phyloP scores from a whole-genome alignment of 2,797 vertebrate genomes.

The Siniperca obscura region DNA sequence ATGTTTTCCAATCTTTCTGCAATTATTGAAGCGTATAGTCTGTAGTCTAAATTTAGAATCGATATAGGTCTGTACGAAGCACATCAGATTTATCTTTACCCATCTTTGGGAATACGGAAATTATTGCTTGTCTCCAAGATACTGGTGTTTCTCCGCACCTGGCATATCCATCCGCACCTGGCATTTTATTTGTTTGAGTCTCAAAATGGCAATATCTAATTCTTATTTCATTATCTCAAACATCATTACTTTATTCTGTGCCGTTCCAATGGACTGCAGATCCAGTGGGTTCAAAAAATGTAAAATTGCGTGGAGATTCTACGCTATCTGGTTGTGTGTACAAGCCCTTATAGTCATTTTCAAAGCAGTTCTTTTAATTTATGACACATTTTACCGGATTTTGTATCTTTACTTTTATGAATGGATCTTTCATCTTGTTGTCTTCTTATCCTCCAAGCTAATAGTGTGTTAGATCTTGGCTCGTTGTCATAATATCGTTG shows the following conservation, averaged over 20 bases:
- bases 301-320: not conserved
- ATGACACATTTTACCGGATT: not conserved
- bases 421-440: not conserved
- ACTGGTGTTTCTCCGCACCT: not conserved
- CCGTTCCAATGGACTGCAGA: not conserved
- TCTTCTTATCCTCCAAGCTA: not conserved
- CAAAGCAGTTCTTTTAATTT: not conserved
- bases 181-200: not conserved
- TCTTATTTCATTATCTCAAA: not conserved
- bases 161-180: not conserved
- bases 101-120: not conserved
- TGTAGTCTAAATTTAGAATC: not conserved
- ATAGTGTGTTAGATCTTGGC: not conserved
- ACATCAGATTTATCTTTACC: not conserved
- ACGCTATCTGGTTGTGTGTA: not conserved
- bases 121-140: not conserved
- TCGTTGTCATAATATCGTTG: not conserved
- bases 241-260: not conserved
- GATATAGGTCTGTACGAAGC: not conserved
- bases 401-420: no score
- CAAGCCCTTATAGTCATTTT: not conserved
- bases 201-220: not conserved
- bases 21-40: not conserved
- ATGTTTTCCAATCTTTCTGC: conserved; percentile 2
- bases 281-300: not conserved